phyloP scores from a whole-genome alignment of 1,140 invertebrate genomes.

The Cyclina sinensis region DNA sequence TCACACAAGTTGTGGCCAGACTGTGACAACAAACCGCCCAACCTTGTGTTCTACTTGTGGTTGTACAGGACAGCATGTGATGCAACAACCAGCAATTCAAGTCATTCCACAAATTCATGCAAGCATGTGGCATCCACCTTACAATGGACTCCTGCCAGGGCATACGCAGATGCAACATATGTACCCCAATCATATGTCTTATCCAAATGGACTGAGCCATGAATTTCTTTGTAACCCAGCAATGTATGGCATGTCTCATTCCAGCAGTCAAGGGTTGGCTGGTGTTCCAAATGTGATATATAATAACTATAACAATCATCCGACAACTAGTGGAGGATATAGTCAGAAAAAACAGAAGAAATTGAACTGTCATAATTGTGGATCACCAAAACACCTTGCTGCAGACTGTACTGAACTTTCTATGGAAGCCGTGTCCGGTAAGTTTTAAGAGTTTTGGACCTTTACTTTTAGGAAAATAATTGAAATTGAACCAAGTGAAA shows the following conservation, averaged over 20 bases:
- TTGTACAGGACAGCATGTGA: conserved; percentile 17
- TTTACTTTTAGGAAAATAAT: too few species aligned
- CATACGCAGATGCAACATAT: neutral
- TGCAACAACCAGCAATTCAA: neutral
- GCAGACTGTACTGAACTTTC: conserved; percentile 94
- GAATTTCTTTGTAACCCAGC: conserved; percentile 17
- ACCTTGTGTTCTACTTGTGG: conserved; percentile 35
- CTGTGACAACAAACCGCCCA: conserved; percentile 10
- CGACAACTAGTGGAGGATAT: neutral
- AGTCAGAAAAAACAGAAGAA: conserved; percentile 37
- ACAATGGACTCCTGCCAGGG: conserved; percentile 30
- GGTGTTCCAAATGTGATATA: conserved; percentile 33
- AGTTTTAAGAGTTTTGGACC: too few species aligned
- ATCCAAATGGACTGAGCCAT: conserved; percentile 48
- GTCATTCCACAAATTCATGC: conserved; percentile 11
- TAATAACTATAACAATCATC: conserved; percentile 25
- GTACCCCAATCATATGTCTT: neutral
- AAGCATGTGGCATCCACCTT: neutral
- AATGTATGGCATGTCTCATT: conserved; percentile 18
- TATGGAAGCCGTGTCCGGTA: conserved; percentile 89
- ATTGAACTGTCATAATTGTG: conserved; percentile 91
- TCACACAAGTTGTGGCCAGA: neutral
- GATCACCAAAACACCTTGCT: conserved; percentile 92
- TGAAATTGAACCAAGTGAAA: too few species aligned
- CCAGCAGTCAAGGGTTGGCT: neutral